These are phyloP conservation scores for Drosophila nr. perissopoda DNA, from an alignment of 2,888 invertebrate genomes.

Conservation along the genomic window DNA sequence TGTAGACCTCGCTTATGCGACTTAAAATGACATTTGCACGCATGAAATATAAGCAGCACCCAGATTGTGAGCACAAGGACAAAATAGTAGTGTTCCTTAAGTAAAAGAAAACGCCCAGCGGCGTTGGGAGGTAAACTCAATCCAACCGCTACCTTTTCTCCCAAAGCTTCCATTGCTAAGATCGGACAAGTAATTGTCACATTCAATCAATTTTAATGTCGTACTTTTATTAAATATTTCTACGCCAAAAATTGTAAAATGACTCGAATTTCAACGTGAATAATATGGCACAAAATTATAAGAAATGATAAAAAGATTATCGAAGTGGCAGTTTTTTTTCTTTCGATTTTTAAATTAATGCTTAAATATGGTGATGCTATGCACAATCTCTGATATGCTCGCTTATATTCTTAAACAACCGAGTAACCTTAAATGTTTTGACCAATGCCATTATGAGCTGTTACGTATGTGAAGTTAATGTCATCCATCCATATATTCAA, in stretches of 20 bases:
- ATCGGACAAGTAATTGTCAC: neutral
- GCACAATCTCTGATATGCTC: neutral
- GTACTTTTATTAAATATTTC: neutral
- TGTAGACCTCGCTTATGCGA: conserved; percentile 3
- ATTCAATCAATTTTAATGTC: neutral
- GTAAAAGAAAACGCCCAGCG: neutral
- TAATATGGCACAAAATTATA: neutral
- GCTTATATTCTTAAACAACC: neutral
- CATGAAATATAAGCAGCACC: conserved; percentile 31
- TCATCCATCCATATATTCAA: neutral
- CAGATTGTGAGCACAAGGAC: conserved; percentile 27
- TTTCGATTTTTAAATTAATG: neutral
- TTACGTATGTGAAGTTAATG: neutral
- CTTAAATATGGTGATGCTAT: neutral
- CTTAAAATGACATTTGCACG: conserved; percentile 18
- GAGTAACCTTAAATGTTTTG: neutral
- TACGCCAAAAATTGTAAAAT: conserved; percentile 8
- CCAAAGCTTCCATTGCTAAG: conserved; percentile 5
- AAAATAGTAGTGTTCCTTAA: conserved; percentile 2
- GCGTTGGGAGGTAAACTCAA: neutral
- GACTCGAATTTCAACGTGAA: conserved; percentile 9
- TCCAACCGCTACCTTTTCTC: neutral
- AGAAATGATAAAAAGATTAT: neutral
- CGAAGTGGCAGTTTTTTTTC: neutral
- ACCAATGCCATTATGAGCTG: neutral